These are phyloP conservation scores for Mactra quadrangularis DNA, from an alignment of 1,140 invertebrate species.

Conservation along the genomic window DNA sequence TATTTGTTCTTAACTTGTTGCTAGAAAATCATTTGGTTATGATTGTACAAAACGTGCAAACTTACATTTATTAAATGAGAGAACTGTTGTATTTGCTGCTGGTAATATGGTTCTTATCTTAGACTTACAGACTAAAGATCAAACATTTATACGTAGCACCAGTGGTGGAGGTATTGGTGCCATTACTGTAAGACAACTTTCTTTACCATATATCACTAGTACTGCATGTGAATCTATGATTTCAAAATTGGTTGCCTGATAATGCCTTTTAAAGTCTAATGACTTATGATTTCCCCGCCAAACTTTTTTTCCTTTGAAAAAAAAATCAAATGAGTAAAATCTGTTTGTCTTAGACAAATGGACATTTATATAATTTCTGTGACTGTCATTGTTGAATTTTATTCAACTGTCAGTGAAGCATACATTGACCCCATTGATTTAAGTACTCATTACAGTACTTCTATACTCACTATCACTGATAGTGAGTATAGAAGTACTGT, in stretches of 20 bases:
- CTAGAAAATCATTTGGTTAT: slow-evolving; percentile 92
- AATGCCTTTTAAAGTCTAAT: not conserved
- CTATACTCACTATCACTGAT: too few species aligned
- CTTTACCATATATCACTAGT: not conserved
- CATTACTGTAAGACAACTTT: slow-evolving; percentile 87
- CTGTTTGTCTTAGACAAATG: too few species aligned
- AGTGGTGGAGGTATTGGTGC: slow-evolving; percentile 91
- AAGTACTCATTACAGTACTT: too few species aligned
- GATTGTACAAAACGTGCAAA: slow-evolving; percentile 92
- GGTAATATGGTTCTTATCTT: slow-evolving; percentile 92
- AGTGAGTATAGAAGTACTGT: too few species aligned
- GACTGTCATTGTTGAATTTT: too few species aligned
- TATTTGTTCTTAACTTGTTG: slow-evolving; percentile 43
- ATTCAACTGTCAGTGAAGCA: too few species aligned
- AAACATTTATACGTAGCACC: slow-evolving; percentile 88
- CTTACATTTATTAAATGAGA: slow-evolving; percentile 89
- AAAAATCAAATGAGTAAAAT: too few species aligned
- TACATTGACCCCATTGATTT: too few species aligned
- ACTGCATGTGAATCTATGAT: not conserved
- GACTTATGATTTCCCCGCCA: not conserved
- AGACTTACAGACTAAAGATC: slow-evolving; percentile 86
- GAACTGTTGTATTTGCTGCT: slow-evolving; percentile 90
- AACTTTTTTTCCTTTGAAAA: too few species aligned
- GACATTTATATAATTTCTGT: too few species aligned
- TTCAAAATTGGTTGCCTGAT: not conserved